phyloP scores from a whole-genome alignment of 2,797 vertebrate genomes.

The Distichodus sexfasciatus region DNA sequence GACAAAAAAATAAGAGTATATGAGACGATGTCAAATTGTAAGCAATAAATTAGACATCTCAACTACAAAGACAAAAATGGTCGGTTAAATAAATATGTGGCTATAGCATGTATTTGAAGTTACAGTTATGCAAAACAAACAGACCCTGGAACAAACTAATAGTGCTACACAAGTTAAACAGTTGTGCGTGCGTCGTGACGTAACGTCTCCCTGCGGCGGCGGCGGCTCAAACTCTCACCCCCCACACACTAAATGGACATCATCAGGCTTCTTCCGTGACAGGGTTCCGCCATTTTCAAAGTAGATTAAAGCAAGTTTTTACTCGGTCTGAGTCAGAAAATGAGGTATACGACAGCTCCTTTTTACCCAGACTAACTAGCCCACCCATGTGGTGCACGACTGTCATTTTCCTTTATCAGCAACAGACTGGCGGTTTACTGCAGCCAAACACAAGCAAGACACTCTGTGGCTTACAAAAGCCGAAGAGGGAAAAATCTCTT shows the following conservation, averaged over 20 bases:
- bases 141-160: neutral
- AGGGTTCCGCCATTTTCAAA: constrained; percentile 62
- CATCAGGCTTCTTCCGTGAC: constrained; percentile 70
- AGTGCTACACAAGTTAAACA: constrained; percentile 59
- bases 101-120: constrained; percentile 34
- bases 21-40: constrained; percentile 79
- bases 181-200: constrained; percentile 64
- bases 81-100: constrained; percentile 48
- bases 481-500: constrained; percentile 25
- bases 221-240: constrained; percentile 70
- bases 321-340: constrained; percentile 91
- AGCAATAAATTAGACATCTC: constrained; percentile 13
- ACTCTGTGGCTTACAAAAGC: constrained; percentile 34
- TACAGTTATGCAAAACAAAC: neutral
- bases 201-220: constrained; percentile 70
- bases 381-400: constrained; percentile 60
- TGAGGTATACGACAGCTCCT: constrained; percentile 97
- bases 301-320: constrained; percentile 89
- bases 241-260: constrained; percentile 60
- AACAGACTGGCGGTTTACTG: constrained; percentile 42
- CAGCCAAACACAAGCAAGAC: constrained; percentile 39
- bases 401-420: constrained; percentile 50
- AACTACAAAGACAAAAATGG: constrained; percentile 8
- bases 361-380: constrained; percentile 66
- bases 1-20: constrained; percentile 53